Conservation (phyloP, 2,888 invertebrate genomes). For the Portevinia maculata region DNA sequence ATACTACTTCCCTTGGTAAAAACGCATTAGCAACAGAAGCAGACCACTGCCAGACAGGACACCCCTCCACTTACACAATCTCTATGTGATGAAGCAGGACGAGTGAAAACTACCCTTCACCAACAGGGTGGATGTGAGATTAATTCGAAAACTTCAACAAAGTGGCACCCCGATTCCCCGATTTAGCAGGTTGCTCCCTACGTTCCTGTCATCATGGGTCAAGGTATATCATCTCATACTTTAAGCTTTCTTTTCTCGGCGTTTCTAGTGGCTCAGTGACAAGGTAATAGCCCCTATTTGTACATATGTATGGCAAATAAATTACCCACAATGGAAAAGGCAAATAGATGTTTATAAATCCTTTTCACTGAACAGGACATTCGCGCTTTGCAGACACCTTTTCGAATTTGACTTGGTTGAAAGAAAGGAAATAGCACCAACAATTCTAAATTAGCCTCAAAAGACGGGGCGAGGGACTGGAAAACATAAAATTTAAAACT, state of each 20-base stretch:
- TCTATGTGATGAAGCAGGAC: neutral
- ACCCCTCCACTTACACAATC: conserved; percentile 7
- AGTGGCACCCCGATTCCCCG: conserved; percentile 65
- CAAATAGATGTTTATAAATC: conserved; percentile 71
- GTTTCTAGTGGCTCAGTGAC: conserved; percentile 26
- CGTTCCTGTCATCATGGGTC: conserved; percentile 24
- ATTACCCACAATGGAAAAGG: conserved; percentile 57
- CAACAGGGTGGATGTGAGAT: conserved; percentile 47
- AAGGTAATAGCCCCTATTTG: conserved; percentile 63
- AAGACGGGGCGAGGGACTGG: conserved; percentile 30
- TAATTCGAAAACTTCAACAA: conserved; percentile 69
- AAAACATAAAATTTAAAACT: conserved; percentile 12
- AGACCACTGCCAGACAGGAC: conserved; percentile 61
- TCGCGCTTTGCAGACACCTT: conserved; percentile 48
- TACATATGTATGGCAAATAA: conserved; percentile 60
- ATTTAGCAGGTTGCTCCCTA: conserved; percentile 50
- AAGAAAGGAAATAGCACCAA: conserved; percentile 20
- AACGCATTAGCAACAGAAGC: conserved; percentile 68
- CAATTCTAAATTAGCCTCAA: conserved; percentile 52
- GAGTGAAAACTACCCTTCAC: conserved; percentile 21
- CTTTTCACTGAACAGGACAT: conserved; percentile 58
- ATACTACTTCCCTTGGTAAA: conserved; percentile 8
- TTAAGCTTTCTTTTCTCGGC: neutral
- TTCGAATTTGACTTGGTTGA: conserved; percentile 12
- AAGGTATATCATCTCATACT: conserved; percentile 47